Evolutionary conservation across 1,140 invertebrate genomes (phyloP).

Genomic region (Thrips palmi): DNA sequence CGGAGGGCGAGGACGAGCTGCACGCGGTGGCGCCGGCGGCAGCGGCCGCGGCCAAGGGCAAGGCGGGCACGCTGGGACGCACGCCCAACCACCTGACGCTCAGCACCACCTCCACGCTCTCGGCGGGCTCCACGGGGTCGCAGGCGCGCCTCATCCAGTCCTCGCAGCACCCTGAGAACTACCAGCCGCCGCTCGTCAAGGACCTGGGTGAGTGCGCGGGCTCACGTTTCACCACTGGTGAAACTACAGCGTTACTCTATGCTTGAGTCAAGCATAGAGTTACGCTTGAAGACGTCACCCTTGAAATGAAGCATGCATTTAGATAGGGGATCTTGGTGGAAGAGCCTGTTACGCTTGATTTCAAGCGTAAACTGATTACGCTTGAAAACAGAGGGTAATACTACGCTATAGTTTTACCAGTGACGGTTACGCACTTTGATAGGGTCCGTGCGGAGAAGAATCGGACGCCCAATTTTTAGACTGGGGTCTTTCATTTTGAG

Average conservation of each 20-base stretch:
- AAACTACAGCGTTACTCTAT: no score
- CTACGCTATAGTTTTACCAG: no score
- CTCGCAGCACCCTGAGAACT: slow-evolving; percentile 76
- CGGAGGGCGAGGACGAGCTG: slow-evolving; percentile 72
- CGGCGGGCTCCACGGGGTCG: slow-evolving; percentile 80
- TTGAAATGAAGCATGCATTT: slow-evolving; percentile 26
- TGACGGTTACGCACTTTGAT: slow-evolving; percentile 13
- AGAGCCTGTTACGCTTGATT: no score
- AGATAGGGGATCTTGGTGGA: no score
- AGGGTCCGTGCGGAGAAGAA: slow-evolving; percentile 17
- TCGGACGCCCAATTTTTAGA: no score
- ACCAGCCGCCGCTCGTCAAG: slow-evolving; percentile 64
- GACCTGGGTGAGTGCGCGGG: slow-evolving; percentile 57
- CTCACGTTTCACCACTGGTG: no score
- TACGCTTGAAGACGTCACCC: no score
- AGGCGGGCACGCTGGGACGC: slow-evolving; percentile 51
- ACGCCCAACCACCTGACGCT: slow-evolving; percentile 84
- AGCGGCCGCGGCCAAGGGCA: slow-evolving; percentile 33
- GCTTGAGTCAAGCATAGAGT: no score
- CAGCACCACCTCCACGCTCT: slow-evolving; percentile 82
- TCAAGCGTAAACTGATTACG: no score
- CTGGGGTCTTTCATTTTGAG: no score
- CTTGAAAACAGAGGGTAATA: slow-evolving; percentile 18
- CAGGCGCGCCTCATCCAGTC: slow-evolving; percentile 85
- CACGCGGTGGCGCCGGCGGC: slow-evolving; percentile 37